phyloP scores from a whole-genome alignment of 2,888 invertebrate species.

The Frankliniella fusca region DNA sequence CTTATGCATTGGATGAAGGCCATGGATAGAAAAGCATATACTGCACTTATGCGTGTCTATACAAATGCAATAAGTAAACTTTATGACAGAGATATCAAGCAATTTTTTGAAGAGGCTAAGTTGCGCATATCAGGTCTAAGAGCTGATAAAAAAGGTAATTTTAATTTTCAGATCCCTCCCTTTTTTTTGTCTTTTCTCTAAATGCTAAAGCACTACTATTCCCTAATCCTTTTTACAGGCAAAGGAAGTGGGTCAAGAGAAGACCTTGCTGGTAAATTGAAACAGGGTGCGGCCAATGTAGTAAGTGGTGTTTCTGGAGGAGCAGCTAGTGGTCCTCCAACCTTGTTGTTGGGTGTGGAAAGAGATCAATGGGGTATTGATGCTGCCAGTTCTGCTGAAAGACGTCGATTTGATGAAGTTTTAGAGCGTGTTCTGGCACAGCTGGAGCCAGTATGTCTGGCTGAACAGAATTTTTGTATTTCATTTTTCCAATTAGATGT shows the following conservation, averaged over 20 bases:
- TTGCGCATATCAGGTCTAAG: conserved; percentile 48
- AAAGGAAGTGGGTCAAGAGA: conserved; percentile 48
- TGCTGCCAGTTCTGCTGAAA: conserved; percentile 56
- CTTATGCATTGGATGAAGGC: conserved; percentile 89
- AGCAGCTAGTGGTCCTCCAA: conserved; percentile 32
- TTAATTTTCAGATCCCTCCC: neutral
- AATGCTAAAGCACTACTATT: neutral
- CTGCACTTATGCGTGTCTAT: conserved; percentile 74
- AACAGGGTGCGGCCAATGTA: conserved; percentile 38
- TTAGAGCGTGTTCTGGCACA: conserved; percentile 82
- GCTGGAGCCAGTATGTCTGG: conserved; percentile 84
- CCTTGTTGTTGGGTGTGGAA: conserved; percentile 54
- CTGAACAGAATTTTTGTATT: conserved; percentile 92
- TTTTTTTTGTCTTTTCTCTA: conserved; percentile 13
- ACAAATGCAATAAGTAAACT: conserved; percentile 77
- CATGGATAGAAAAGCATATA: conserved; percentile 78
- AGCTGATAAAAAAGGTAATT: conserved; percentile 39
- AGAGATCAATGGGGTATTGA: conserved; percentile 62
- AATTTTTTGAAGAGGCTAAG: conserved; percentile 72
- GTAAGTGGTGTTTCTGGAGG: conserved; percentile 28
- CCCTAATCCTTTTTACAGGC: conserved; percentile 42
- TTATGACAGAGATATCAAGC: conserved; percentile 79
- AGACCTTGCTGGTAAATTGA: conserved; percentile 47
- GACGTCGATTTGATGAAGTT: conserved; percentile 61
- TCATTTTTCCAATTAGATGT: conserved; percentile 82